Base-by-base conservation (phyloP, 2,797 vertebrate species). In the Scyliorhinus canicula region DNA sequence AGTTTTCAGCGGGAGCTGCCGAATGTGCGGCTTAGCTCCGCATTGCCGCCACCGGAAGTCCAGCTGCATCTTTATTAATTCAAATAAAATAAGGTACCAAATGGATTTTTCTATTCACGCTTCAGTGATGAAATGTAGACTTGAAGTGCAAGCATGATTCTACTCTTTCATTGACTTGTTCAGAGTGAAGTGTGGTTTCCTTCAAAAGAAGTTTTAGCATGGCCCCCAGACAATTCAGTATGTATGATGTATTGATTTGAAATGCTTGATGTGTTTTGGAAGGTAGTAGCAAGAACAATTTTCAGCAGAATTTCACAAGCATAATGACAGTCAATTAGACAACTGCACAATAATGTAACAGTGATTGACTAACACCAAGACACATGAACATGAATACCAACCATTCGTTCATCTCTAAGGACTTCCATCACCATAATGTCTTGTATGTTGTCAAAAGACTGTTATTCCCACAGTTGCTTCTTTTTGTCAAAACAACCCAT, bases 321-420 rank as follows among this genome's bases (percentile, higher is more conserved):
- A 50, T 16, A 71, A 93, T 50, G 11, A 26, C 40, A 93, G 65
- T 69, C 91, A 93, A 93, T 50, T 52, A 69, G 31, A 14, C 44
- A 93, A 71, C 9, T 31, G 69, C 65, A 93, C 65, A 93, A 93
- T 93, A 44, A 93, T 71, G 50, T 71, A 93, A 71, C 65, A 69
- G 63, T 14, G 40, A 67, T 47, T 14, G 9, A 63, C 26, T 71
- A 44, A 50, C 44, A 52, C 28, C 21, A 69, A 40, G n/a, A 90
- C 14, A 88, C 24, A 67, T 21, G 47, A 21, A 52, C n/a, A 47
- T 26, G 63, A 19, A 93, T 11, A 67, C 24, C 24, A 67, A 67
- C 60, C 90, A 93, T 21, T 28, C 65, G 67, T 24, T 67, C 63
- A 65, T 44, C 63, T 12, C 63, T 12, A 67, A 93, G 40, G 8